Conservation (phyloP, 1,140 invertebrate genomes). For the Macrotrachela quadricornifera region DNA sequence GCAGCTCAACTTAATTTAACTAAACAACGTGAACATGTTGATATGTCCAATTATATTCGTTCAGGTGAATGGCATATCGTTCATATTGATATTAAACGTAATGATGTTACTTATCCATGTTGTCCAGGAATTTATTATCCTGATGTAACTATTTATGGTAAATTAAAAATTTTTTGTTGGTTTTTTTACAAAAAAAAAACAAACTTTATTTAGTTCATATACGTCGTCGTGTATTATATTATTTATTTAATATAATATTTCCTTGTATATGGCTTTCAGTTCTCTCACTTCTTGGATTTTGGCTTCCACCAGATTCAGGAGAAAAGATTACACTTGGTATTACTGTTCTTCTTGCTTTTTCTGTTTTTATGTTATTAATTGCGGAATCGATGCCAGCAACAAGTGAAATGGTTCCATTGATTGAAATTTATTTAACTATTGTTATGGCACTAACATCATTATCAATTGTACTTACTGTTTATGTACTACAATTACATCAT, state of each 20-base stretch:
- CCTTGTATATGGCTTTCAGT: constrained; percentile 41
- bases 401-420: constrained; percentile 29
- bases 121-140: constrained; percentile 36
- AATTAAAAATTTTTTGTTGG: constrained; percentile 57
- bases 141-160: constrained; percentile 36
- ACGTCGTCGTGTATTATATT: constrained; percentile 79
- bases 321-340: constrained; percentile 41
- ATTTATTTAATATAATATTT: constrained; percentile 40
- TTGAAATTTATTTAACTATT: constrained; percentile 30
- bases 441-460: constrained; percentile 31
- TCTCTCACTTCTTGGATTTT: constrained; percentile 38
- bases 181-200: constrained; percentile 43
- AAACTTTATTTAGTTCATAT: constrained; percentile 43
- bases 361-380: constrained; percentile 29
- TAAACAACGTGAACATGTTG: constrained; percentile 36
- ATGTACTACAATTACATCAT: constrained; percentile 30
- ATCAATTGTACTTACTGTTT: constrained; percentile 30
- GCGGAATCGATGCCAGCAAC: constrained; percentile 29
- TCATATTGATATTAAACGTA: constrained; percentile 30
- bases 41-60: constrained; percentile 38
- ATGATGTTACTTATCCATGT: constrained; percentile 35
- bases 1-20: constrained; percentile 59
- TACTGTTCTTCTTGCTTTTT: constrained; percentile 30
- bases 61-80: constrained; percentile 40
- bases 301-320: constrained; percentile 39